Conservation (phyloP, 2,888 invertebrate genomes). For the Podabrus alpinus region DNA sequence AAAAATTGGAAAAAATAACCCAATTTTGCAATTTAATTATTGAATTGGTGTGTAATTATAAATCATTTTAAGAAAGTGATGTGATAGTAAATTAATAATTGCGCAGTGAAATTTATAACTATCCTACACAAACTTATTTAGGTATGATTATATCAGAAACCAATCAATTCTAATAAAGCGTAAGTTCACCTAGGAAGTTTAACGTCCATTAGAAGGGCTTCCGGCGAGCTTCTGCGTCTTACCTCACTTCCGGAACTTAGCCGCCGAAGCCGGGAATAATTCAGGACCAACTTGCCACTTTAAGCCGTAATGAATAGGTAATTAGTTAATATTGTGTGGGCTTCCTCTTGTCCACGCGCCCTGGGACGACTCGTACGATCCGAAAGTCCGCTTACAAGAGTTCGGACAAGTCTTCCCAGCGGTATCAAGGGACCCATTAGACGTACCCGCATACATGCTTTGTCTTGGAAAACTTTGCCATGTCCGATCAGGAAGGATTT, state of each 20-base stretch:
- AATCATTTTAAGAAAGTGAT: not conserved
- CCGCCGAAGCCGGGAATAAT: conserved; percentile 54
- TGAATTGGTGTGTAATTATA: not conserved
- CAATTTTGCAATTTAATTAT: not conserved
- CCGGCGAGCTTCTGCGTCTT: conserved; percentile 54
- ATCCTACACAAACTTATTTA: conserved; percentile 35
- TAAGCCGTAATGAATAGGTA: conserved; percentile 59
- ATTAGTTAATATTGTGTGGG: conserved; percentile 56
- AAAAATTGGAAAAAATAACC: not conserved
- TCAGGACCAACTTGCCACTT: conserved; percentile 58
- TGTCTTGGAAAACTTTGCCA: conserved; percentile 40
- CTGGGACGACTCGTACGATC: conserved; percentile 33
- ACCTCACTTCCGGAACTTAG: conserved; percentile 55
- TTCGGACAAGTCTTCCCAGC: conserved; percentile 42
- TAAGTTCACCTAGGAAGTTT: conserved; percentile 34
- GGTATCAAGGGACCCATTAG: conserved; percentile 54
- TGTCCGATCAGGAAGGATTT: conserved; percentile 51
- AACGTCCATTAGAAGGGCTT: conserved; percentile 51
- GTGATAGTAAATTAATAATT: not conserved
- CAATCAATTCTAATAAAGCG: conserved; percentile 55
- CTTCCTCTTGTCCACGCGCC: conserved; percentile 52
- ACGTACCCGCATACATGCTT: conserved; percentile 42
- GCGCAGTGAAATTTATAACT: not conserved
- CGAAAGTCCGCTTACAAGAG: conserved; percentile 37
- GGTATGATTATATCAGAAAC: conserved; percentile 41